phyloP scores from a whole-genome alignment of 2,888 invertebrate species.

The Ormyrus nitidulus region DNA sequence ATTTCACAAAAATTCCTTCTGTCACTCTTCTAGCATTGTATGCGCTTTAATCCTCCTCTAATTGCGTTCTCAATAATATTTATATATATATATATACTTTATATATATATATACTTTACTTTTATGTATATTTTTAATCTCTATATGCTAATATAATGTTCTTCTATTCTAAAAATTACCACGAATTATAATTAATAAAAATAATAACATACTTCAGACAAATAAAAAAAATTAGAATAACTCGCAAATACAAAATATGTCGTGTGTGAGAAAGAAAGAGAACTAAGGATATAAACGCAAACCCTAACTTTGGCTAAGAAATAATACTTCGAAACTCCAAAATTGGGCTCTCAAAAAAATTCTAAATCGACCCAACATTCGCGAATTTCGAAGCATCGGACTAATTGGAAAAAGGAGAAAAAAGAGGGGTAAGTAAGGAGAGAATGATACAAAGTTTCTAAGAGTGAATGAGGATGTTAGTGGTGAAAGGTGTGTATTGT shows the following conservation, averaged over 20 bases:
- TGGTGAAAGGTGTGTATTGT: conserved; percentile 46
- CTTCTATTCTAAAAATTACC: conserved; percentile 73
- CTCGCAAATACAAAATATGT: conserved; percentile 64
- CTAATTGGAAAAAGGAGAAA: conserved; percentile 5
- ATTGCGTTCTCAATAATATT: conserved; percentile 72
- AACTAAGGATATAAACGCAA: conserved; percentile 65
- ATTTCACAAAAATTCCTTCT: conserved; percentile 55
- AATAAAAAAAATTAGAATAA: conserved; percentile 55
- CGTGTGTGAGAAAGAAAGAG: conserved; percentile 20
- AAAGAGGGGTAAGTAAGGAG: neutral
- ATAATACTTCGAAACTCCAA: conserved; percentile 55
- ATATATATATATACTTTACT: conserved; percentile 64
- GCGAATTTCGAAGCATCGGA: conserved; percentile 21
- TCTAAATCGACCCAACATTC: neutral
- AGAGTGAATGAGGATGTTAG: conserved; percentile 22
- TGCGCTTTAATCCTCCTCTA: conserved; percentile 68
- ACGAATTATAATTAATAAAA: conserved; percentile 68
- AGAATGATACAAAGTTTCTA: conserved; percentile 2
- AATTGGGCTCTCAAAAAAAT: neutral
- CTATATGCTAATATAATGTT: conserved; percentile 73
- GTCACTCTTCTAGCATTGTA: conserved; percentile 66
- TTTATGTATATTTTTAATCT: conserved; percentile 70
- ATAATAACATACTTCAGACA: conserved; percentile 67
- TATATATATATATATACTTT: conserved; percentile 66
- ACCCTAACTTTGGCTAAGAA: conserved; percentile 72